Base-by-base conservation (phyloP, 1,140 invertebrate genomes). In the Drosophila albomicans region DNA sequence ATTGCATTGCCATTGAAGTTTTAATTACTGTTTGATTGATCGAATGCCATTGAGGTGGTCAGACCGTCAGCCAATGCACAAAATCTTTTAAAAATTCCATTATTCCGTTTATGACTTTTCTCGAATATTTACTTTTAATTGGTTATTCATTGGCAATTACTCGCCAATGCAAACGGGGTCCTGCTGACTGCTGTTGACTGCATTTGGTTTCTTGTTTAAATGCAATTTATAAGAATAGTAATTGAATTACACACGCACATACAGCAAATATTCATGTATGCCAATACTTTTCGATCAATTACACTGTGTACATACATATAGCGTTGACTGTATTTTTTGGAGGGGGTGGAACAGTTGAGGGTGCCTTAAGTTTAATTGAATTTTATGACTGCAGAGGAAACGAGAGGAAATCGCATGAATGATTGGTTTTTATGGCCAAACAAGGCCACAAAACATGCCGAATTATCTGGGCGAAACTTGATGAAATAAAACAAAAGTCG, bases 141-240 rank as follows among this genome's bases (percentile, higher is more conserved):
- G 78, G 65, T 78, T 88, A 88, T 88, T 84, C 79, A 88, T 88
- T 88, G 78, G 49, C 66, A 71, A 61, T 71, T 63, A 59, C 59
- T 56, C 57, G 30, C 15, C 13, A 48, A 63, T 13, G 65, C 52
- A 67, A 51, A 52, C 49, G 15, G 45, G 41, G 58, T 71, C 2
- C 35, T 41, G 46, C 15, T 13, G 16, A 28, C 32, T 32, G 0
- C 20, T 25, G 20, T 25, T 25, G 32, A 38, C 30, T 38, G 32
- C 20, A 52, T 52, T 30, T 52, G 30, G 28, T 52, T 52, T n/a
- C 30, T 35, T 28, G 13, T 45, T 68, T 25, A 52, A 78, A 73
- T 57, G 35, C 6, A 46, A 45, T 61, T 65, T 38, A 43, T 57
- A 73, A 65, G 52, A 64, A 49, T 59, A 52, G 63, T 73, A 67